phyloP scores from a whole-genome alignment of 2,797 vertebrate species.

The Rhinogobio ventralis region DNA sequence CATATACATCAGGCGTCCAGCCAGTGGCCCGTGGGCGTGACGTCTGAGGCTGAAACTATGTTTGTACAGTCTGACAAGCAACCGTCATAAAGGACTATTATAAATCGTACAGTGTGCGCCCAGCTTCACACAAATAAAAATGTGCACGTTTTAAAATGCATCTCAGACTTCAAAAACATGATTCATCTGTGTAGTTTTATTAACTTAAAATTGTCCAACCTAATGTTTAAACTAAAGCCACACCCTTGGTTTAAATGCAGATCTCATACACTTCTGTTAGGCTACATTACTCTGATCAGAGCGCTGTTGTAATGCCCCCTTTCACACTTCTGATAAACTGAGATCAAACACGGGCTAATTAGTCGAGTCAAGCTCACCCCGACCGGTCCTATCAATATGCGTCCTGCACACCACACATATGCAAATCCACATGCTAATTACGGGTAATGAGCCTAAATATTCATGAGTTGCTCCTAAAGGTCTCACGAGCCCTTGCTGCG shows the following conservation, averaged over 20 bases:
- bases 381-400: conserved; percentile 70
- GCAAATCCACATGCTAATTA: conserved; percentile 81
- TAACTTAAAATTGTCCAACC: not conserved
- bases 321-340: conserved; percentile 65
- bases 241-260: conserved; percentile 5
- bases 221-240: not conserved
- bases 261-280: conserved; percentile 1
- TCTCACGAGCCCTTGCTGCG: conserved; percentile 53
- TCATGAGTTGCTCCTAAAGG: conserved; percentile 72
- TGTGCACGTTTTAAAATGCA: not conserved
- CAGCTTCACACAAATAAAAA: not conserved
- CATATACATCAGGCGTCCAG: no score
- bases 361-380: conserved; percentile 67
- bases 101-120: no score
- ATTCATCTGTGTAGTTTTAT: not conserved
- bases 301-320: conserved; percentile 8
- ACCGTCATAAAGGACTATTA: no score
- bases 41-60: no score
- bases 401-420: conserved; percentile 71
- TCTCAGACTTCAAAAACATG: not conserved
- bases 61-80: no score
- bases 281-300: conserved; percentile 22
- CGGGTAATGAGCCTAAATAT: conserved; percentile 79
- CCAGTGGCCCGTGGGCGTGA: no score
- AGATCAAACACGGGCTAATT: conserved; percentile 78